A percentile compares a stretch with the other conserved stretches of the same genome.
phyloP scores from a whole-genome alignment of 2,113 vertebrate species.

The Chionomys nivalis region DNA sequence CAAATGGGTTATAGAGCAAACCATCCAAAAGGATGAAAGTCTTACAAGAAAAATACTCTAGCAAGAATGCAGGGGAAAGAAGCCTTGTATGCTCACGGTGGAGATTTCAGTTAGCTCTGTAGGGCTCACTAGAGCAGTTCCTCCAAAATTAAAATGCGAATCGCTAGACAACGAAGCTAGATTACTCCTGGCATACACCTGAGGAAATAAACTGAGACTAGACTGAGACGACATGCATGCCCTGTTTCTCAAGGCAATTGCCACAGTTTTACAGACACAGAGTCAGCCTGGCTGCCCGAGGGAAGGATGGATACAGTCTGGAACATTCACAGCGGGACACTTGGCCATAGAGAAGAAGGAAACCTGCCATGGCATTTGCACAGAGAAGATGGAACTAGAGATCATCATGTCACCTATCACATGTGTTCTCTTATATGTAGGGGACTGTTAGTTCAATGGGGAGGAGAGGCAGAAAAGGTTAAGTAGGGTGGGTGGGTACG shows the following conservation, averaged over 20 bases:
- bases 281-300: not conserved
- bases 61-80: not conserved
- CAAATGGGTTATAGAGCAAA: not conserved
- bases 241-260: not conserved
- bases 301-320: not conserved
- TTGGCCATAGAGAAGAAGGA: too few relatives aligned
- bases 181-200: not conserved
- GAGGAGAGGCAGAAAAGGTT: not conserved
- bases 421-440: not conserved
- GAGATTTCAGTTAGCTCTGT: not conserved
- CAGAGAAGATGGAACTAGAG: not conserved
- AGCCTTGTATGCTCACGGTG: not conserved
- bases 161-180: not conserved
- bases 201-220: not conserved
- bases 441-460: not conserved
- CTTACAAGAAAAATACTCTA: not conserved
- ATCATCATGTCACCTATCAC: too few relatives aligned
- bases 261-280: not conserved
- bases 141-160: not conserved
- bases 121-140: not conserved
- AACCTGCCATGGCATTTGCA: too few relatives aligned
- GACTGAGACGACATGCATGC: not conserved
- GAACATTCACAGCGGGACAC: not conserved
- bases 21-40: not conserved
- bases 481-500: too few relatives aligned